Base-by-base conservation (phyloP, 2,113 vertebrate genomes). In the Melanerpes aurifrons region DNA sequence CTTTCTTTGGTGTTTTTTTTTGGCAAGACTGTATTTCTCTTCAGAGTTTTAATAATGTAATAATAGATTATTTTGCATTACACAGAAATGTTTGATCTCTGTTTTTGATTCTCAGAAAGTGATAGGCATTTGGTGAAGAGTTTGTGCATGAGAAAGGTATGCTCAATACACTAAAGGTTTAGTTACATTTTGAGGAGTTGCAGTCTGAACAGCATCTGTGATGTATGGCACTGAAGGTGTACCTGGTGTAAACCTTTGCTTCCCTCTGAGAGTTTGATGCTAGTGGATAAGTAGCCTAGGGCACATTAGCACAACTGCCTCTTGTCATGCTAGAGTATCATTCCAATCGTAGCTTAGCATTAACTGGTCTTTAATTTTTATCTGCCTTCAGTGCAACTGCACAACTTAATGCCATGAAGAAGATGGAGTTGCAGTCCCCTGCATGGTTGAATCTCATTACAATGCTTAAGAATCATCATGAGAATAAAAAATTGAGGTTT, bases 21-120 rank as follows among this genome's bases (percentile, higher is more conserved):
- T 83, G 53, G 22, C 87, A 86, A 54, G 56, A 53, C 69, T 20
- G n/a, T 79, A 58, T 96, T 92, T 86, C 74, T 53, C 47, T 73
- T n/a, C 40, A 82, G 75, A 31, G n/a, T 68, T 96, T 77, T 81
- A 76, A 40, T 87, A 80, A 26, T 78, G 37, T 86, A 91, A 43
- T 80, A 71, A 50, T 66, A 80, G 10, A 32, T 40, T 56, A 17
- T 68, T 95, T 87, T 86, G 45, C 22, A 3, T 96, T 95, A 69
- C 26, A 9, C 61, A 40, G 24, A 45, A 81, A n/a, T 62, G 37
- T 88, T 89, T 91, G 72, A 37, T 87, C 62, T 88, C 72, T 87
- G 69, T 37, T 74, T 93, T 92, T 92, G 62, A 66, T 82, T 75
- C 58, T 87, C 48, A 67, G 82, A 53, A 15, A 72, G 45, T 81